Percentiles rank a stretch among this genome's conserved stretches.
phyloP scores from a whole-genome alignment of 2,888 invertebrate genomes.

The Callinectes sapidus region DNA sequence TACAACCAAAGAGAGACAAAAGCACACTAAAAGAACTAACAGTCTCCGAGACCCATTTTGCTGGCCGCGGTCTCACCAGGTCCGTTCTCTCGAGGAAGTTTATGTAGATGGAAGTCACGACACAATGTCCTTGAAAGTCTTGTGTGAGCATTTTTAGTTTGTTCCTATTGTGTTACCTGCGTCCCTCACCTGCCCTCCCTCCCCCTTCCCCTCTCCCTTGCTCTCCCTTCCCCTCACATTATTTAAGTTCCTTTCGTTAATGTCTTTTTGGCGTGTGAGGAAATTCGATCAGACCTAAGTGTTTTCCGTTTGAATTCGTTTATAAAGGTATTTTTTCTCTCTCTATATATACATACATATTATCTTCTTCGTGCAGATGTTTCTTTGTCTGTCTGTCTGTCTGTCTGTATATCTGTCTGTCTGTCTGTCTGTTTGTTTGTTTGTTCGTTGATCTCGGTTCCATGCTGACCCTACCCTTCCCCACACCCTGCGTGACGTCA shows the following conservation, averaged over 20 bases:
- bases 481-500: slow-evolving; percentile 21
- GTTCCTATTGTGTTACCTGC: slow-evolving; percentile 21
- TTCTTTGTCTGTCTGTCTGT: slow-evolving; percentile 11
- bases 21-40: background rate
- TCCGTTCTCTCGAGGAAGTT: slow-evolving; percentile 22
- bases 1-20: slow-evolving; percentile 8
- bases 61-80: slow-evolving; percentile 5
- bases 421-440: slow-evolving; percentile 29
- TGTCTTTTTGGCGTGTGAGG: slow-evolving; percentile 23
- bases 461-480: background rate
- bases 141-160: slow-evolving; percentile 35
- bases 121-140: slow-evolving; percentile 24
- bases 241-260: slow-evolving; percentile 7
- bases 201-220: background rate
- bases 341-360: background rate
- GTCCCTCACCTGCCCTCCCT: background rate
- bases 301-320: background rate
- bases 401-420: background rate
- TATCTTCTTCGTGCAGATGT: background rate
- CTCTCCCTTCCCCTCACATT: background rate
- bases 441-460: background rate
- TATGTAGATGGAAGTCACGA: slow-evolving; percentile 37
- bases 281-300: background rate
- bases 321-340: background rate
- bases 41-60: slow-evolving; percentile 11